Evolutionary conservation across 2,888 invertebrate species (phyloP).

Genomic region (Drosophila meridionalis): DNA sequence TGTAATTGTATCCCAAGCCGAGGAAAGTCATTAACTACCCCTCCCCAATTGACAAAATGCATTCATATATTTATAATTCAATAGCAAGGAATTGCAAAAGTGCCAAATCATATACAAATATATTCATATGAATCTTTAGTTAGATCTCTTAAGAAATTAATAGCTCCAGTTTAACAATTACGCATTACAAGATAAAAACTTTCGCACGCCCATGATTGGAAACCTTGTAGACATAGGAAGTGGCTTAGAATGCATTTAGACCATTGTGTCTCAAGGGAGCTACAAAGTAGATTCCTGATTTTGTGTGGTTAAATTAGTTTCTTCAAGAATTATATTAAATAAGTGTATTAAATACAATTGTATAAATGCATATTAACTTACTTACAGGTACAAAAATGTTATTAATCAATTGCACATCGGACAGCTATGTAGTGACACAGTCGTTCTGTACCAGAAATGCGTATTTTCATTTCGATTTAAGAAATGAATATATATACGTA

Average conservation of each 20-base stretch:
- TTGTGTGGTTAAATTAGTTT: background rate
- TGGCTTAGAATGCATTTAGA: background rate
- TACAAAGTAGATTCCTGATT: background rate
- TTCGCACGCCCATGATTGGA: background rate
- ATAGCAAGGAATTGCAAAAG: background rate
- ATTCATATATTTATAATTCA: background rate
- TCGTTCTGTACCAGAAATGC: background rate
- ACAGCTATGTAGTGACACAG: background rate
- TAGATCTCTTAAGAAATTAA: background rate
- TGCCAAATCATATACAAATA: background rate
- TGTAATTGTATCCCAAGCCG: background rate
- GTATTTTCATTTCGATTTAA: no score
- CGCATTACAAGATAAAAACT: background rate
- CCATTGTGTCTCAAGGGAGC: background rate
- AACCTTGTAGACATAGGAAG: background rate
- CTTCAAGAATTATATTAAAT: no score
- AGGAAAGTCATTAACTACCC: no score
- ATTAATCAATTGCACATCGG: background rate
- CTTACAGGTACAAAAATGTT: no score
- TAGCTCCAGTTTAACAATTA: background rate
- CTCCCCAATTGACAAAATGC: no score
- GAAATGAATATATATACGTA: no score
- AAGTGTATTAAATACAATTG: no score
- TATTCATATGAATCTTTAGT: background rate
- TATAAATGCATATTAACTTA: no score